These are phyloP conservation scores for Agrypnus murinus DNA, from an alignment of 2,888 invertebrate genomes.

Conservation along the genomic window DNA sequence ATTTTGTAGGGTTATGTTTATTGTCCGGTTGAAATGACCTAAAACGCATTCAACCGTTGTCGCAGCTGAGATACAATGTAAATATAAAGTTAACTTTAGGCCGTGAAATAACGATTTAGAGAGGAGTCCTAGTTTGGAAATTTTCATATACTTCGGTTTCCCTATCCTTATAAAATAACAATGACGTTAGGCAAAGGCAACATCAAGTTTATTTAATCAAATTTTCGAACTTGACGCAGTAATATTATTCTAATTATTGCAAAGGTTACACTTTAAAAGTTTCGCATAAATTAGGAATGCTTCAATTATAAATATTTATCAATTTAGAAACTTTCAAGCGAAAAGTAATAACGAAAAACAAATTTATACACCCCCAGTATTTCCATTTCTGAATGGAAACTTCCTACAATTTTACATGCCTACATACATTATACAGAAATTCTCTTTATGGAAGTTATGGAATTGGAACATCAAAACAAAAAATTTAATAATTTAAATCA, in stretches of 20 bases:
- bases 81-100: neutral
- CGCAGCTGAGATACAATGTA: neutral
- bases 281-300: too few relatives aligned
- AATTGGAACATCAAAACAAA: too few relatives aligned
- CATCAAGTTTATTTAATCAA: slow-evolving; percentile 7
- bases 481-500: too few relatives aligned
- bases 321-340: too few relatives aligned
- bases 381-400: too few relatives aligned
- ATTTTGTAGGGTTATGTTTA: slow-evolving; percentile 7
- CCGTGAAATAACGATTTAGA: neutral
- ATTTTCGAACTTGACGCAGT: neutral
- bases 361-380: too few relatives aligned
- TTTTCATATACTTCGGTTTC: neutral
- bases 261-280: slow-evolving; percentile 1
- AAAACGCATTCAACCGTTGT: slow-evolving; percentile 3
- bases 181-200: neutral
- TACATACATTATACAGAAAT: too few relatives aligned
- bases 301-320: too few relatives aligned
- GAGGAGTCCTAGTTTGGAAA: neutral
- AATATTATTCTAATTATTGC: neutral
- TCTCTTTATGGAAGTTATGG: too few relatives aligned
- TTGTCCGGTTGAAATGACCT: slow-evolving; percentile 1
- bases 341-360: too few relatives aligned
- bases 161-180: neutral
- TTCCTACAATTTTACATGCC: too few relatives aligned